Evolutionary conservation across 2,797 vertebrate species (phyloP).

Genomic region (Loris lydekkerianus): DNA sequence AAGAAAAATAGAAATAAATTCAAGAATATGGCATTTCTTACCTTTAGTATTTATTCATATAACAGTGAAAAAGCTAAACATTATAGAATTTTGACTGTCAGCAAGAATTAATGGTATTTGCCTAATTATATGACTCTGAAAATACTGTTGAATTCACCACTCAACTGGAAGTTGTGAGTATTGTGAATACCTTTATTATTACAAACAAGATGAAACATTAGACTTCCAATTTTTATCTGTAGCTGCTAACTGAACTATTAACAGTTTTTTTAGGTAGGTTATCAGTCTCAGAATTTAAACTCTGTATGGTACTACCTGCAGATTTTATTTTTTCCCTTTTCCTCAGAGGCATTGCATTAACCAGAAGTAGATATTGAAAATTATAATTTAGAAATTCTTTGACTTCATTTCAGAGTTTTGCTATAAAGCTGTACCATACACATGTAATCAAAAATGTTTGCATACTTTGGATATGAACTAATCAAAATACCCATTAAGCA

Average conservation of each 20-base stretch:
- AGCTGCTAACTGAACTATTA: neutral
- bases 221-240: neutral
- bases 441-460: constrained; percentile 86
- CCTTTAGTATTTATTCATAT: constrained; percentile 10
- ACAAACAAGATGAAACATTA: constrained; percentile 29
- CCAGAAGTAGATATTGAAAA: constrained; percentile 72
- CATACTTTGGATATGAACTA: constrained; percentile 83
- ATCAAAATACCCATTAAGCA: constrained; percentile 83
- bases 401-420: constrained; percentile 76
- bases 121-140: constrained; percentile 49
- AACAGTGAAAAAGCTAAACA: constrained; percentile 54
- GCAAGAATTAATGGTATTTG: constrained; percentile 67
- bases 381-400: constrained; percentile 75
- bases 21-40: constrained; percentile 35
- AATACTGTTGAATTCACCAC: constrained; percentile 28
- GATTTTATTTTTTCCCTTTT: neutral
- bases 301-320: neutral
- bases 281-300: constrained; percentile 65
- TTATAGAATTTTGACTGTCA: constrained; percentile 65
- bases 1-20: constrained; percentile 67
- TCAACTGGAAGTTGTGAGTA: constrained; percentile 31
- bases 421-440: constrained; percentile 75
- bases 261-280: neutral
- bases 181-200: neutral
- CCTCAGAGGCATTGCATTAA: constrained; percentile 37